phyloP scores from a whole-genome alignment of 2,888 invertebrate genomes.

The Mayetiola destructor region DNA sequence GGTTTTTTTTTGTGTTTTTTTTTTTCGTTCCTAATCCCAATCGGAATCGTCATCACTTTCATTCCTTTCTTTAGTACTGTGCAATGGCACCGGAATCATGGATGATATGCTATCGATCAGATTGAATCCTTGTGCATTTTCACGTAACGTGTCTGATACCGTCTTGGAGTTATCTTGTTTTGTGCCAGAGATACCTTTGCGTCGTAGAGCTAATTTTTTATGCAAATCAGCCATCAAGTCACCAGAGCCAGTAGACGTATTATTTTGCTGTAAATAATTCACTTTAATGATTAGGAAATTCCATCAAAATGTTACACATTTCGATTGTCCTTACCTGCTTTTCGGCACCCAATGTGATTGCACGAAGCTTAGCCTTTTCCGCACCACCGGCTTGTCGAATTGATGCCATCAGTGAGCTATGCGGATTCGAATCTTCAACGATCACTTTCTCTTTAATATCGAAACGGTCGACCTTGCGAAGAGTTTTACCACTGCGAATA shows the following conservation, averaged over 20 bases:
- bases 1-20: too few species aligned
- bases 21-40: constrained; percentile 40
- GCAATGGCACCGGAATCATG: constrained; percentile 62
- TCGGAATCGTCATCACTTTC: constrained; percentile 40
- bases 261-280: constrained; percentile 16
- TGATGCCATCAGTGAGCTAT: constrained; percentile 74
- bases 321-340: not conserved
- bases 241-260: constrained; percentile 31
- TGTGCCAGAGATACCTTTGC: constrained; percentile 71
- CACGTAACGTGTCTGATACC: too few species aligned
- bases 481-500: too few species aligned
- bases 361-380: constrained; percentile 54
- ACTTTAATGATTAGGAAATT: not conserved
- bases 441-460: not conserved
- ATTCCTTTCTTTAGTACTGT: constrained; percentile 34
- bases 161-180: constrained; percentile 27
- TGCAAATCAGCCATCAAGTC: constrained; percentile 86
- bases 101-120: constrained; percentile 58
- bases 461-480: too few species aligned
- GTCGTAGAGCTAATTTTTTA: constrained; percentile 65
- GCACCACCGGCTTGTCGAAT: constrained; percentile 79
- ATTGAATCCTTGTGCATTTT: constrained; percentile 23
- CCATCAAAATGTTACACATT: not conserved
- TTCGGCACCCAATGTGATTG: constrained; percentile 34
- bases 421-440: constrained; percentile 36